These are phyloP conservation scores for Alosa alosa DNA, from an alignment of 2,113 vertebrate genomes.

Conservation along the genomic window DNA sequence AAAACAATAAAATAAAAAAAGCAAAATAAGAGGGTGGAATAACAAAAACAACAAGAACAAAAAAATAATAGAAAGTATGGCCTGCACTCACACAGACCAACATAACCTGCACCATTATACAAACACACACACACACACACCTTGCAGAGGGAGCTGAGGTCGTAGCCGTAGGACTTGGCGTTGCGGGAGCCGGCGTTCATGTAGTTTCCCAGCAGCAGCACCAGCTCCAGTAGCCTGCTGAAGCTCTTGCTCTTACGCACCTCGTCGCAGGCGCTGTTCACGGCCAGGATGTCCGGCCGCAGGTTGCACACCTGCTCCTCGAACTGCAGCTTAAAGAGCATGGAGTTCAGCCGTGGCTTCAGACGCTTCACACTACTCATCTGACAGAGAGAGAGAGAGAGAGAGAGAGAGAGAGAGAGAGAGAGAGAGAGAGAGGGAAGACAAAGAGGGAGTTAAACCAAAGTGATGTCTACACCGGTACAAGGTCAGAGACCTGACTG, in stretches of 20 bases:
- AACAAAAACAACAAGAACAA: neutral
- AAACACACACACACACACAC: conserved; percentile 57
- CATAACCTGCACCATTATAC: neutral
- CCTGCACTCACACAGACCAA: neutral
- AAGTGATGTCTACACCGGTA: too few relatives aligned
- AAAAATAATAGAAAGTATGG: neutral
- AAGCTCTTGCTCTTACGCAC: conserved; percentile 89
- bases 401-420: neutral
- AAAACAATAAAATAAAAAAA: neutral
- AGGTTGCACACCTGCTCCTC: conserved; percentile 95
- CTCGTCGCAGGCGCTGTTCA: conserved; percentile 89
- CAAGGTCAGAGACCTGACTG: too few relatives aligned
- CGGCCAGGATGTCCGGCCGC: conserved; percentile 92
- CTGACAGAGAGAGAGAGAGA: conserved; percentile 73
- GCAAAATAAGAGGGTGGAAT: too few relatives aligned
- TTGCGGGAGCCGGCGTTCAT: conserved; percentile 97
- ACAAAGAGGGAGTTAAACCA: too few relatives aligned
- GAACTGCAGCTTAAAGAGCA: conserved; percentile 97
- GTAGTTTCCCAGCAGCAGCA: conserved; percentile 94
- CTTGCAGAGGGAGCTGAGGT: conserved; percentile 96
- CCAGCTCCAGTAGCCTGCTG: conserved; percentile 87
- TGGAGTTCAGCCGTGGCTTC: conserved; percentile 86
- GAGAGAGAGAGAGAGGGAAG: neutral
- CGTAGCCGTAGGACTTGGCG: conserved; percentile 90
- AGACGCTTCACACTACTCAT: conserved; percentile 93